Conservation (phyloP, 2,888 invertebrate species). For the Oscheius onirici region DNA sequence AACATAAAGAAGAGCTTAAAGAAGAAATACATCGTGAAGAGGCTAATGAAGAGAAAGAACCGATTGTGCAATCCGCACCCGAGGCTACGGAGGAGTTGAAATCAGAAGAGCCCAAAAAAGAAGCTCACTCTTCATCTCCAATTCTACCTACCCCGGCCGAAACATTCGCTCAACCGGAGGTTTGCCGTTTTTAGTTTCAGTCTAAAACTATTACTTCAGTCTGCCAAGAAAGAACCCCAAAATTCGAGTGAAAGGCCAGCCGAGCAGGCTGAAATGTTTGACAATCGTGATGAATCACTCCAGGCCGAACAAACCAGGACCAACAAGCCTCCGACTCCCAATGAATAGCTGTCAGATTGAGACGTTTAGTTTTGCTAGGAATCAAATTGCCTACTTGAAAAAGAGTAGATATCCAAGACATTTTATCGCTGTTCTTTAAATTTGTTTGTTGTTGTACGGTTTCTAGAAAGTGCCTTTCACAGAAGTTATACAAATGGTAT, state of each 20-base stretch:
- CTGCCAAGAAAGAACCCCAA: not conserved
- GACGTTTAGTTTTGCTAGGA: too few species aligned
- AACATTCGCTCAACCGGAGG: conserved; percentile 2
- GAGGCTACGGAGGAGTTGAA: conserved; percentile 30
- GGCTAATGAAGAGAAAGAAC: not conserved
- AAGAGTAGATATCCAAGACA: too few species aligned
- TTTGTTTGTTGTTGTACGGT: too few species aligned
- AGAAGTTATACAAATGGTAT: too few species aligned
- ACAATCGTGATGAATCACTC: too few species aligned
- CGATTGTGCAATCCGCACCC: not conserved
- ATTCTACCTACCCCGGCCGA: not conserved
- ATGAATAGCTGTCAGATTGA: too few species aligned
- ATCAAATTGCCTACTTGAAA: too few species aligned
- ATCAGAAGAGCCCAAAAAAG: conserved; percentile 7
- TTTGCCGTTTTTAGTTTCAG: not conserved
- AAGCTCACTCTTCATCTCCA: not conserved
- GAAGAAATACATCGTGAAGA: not conserved
- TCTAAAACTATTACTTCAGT: not conserved
- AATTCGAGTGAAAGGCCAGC: not conserved
- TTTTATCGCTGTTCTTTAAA: too few species aligned
- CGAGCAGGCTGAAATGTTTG: not conserved
- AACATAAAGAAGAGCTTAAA: too few species aligned
- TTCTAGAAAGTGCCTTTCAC: too few species aligned
- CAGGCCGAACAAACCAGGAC: too few species aligned
- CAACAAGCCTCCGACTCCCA: too few species aligned